Evolutionary conservation across 1,140 invertebrate species (phyloP).

Genomic region (Mya arenaria): DNA sequence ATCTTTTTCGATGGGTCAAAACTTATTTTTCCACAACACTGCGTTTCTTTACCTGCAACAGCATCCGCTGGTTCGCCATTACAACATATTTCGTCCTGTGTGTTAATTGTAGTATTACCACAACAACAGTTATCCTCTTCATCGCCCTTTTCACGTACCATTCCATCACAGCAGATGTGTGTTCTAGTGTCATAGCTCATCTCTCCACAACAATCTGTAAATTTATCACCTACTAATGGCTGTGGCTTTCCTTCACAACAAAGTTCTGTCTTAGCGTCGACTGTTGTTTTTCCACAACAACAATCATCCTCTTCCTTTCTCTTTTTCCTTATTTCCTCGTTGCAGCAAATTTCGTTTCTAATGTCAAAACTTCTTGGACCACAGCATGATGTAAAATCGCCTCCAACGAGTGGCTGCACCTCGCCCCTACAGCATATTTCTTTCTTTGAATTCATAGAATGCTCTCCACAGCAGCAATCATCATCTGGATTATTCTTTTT

Average conservation of each 20-base stretch:
- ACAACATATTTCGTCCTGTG: conserved; percentile 44
- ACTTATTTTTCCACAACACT: conserved; percentile 34
- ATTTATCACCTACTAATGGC: conserved; percentile 15
- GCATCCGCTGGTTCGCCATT: conserved; percentile 40
- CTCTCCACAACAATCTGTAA: conserved; percentile 39
- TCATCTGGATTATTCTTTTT: conserved; percentile 33
- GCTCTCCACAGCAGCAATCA: conserved; percentile 44
- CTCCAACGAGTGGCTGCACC: conserved; percentile 31
- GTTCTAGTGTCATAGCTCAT: conserved; percentile 34
- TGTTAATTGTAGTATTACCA: conserved; percentile 45
- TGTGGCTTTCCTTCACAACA: conserved; percentile 47
- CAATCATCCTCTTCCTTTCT: conserved; percentile 44
- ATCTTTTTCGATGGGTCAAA: conserved; percentile 46
- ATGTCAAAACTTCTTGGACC: conserved; percentile 39
- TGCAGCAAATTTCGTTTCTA: conserved; percentile 29
- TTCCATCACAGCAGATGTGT: conserved; percentile 39
- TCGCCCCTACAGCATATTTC: conserved; percentile 41
- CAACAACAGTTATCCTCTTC: conserved; percentile 53
- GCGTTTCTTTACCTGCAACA: conserved; percentile 48
- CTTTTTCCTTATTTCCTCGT: conserved; percentile 42
- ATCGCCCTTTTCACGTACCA: conserved; percentile 14
- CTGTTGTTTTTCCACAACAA: conserved; percentile 50
- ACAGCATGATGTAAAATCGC: conserved; percentile 40
- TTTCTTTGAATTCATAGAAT: conserved; percentile 24
- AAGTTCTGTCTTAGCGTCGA: conserved; percentile 38